phyloP scores from a whole-genome alignment of 2,113 vertebrate species.

The Megatriorchis doriae region DNA sequence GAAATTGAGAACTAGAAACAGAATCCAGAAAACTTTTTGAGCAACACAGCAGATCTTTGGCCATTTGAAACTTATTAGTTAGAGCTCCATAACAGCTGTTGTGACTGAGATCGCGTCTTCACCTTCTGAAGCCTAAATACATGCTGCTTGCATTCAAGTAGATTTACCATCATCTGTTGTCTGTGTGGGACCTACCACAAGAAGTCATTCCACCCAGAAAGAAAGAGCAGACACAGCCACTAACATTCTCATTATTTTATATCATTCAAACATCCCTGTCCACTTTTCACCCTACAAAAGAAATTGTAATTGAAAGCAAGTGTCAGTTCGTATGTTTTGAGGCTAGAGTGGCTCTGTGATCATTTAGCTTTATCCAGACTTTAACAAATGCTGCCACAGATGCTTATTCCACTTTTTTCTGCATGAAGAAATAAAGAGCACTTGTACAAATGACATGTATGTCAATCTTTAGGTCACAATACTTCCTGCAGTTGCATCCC shows the following conservation, averaged over 20 bases:
- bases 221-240: neutral
- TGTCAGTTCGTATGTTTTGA: neutral
- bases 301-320: neutral
- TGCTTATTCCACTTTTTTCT: neutral
- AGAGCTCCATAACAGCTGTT: neutral
- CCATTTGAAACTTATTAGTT: neutral
- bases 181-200: neutral
- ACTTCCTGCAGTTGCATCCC: slow-evolving; percentile 32
- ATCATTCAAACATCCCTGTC: neutral
- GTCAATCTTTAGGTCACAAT: slow-evolving; percentile 44
- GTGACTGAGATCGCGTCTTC: neutral
- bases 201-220: neutral
- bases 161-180: neutral
- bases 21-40: neutral
- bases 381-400: neutral
- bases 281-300: neutral
- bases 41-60: neutral
- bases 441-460: slow-evolving; percentile 35
- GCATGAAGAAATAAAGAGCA: neutral
- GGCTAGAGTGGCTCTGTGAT: neutral
- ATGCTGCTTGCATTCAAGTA: neutral
- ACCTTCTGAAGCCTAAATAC: neutral
- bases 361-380: neutral
- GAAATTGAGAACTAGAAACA: neutral
- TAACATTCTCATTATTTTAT: neutral